Evolutionary conservation across 2,113 vertebrate species (phyloP).

Genomic region (Redunca redunca): DNA sequence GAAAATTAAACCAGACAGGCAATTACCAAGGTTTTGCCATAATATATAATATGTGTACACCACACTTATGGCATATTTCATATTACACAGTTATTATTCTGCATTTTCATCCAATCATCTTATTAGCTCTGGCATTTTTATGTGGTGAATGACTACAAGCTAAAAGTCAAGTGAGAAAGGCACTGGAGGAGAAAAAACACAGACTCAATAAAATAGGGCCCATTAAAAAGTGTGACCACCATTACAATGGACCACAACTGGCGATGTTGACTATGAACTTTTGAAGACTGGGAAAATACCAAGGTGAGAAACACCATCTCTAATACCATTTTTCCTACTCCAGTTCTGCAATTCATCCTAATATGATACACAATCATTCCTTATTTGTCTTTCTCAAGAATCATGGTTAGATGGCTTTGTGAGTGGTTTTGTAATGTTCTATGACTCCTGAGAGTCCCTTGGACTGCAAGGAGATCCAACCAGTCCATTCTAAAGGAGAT

Average conservation of each 20-base stretch:
- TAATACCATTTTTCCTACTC: not conserved
- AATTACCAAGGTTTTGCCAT: slow-evolving; percentile 69
- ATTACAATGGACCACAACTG: not conserved
- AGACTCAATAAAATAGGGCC: not conserved
- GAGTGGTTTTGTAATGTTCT: not conserved
- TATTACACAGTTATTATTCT: slow-evolving; percentile 55
- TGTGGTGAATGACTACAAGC: slow-evolving; percentile 49
- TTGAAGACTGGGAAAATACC: not conserved
- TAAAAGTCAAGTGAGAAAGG: slow-evolving; percentile 39
- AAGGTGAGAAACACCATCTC: not conserved
- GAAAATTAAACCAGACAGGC: slow-evolving; percentile 71
- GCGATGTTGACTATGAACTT: not conserved
- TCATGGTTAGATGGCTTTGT: not conserved
- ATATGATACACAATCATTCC: not conserved
- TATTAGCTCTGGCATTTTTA: slow-evolving; percentile 62
- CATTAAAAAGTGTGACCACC: not conserved
- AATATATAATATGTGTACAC: slow-evolving; percentile 44
- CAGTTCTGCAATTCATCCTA: not conserved
- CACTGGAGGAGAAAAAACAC: slow-evolving; percentile 2
- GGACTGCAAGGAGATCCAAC: too few relatives aligned
- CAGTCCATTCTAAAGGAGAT: too few relatives aligned
- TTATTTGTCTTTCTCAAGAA: not conserved
- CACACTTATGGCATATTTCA: slow-evolving; percentile 21
- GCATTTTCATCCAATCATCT: slow-evolving; percentile 62
- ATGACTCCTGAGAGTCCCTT: too few relatives aligned